These are phyloP conservation scores for Sarcophaga peregrina DNA, from an alignment of 1,140 invertebrate genomes.

Conservation along the genomic window DNA sequence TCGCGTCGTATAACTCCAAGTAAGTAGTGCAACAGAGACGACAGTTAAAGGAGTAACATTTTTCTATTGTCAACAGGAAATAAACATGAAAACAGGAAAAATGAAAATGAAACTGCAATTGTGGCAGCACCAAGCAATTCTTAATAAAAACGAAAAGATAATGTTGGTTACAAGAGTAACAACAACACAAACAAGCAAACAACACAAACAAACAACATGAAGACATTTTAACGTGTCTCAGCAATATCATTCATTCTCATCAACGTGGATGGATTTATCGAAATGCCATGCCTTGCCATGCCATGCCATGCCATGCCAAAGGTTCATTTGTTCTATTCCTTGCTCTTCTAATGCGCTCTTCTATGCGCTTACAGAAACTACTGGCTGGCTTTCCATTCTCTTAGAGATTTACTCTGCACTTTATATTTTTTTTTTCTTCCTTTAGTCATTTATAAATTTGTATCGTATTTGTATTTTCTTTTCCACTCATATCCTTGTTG, in stretches of 20 bases:
- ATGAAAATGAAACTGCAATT: slow-evolving; percentile 4
- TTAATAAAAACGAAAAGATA: slow-evolving; percentile 9
- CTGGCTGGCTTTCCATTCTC: neutral
- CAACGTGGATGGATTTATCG: slow-evolving; percentile 45
- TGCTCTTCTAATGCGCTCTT: neutral
- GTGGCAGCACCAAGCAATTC: neutral
- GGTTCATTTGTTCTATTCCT: neutral
- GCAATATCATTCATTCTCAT: slow-evolving; percentile 45
- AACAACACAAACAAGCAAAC: neutral
- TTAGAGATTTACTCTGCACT: neutral
- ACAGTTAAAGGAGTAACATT: neutral
- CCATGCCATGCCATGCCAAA: neutral
- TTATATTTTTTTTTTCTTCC: neutral
- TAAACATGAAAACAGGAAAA: slow-evolving; percentile 18
- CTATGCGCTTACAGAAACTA: neutral
- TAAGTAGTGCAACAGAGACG: neutral
- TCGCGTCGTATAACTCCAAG: too few species aligned
- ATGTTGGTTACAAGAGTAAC: neutral
- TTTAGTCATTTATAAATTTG: neutral
- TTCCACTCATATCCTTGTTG: neutral
- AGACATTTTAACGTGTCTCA: slow-evolving; percentile 33
- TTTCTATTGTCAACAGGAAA: slow-evolving; percentile 41
- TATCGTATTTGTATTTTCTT: slow-evolving; percentile 27
- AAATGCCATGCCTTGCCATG: slow-evolving; percentile 34
- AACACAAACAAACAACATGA: neutral